A percentile compares a stretch with the other conserved stretches of the same genome.
phyloP scores from a whole-genome alignment of 2,797 vertebrate species.

The Lates japonicus region DNA sequence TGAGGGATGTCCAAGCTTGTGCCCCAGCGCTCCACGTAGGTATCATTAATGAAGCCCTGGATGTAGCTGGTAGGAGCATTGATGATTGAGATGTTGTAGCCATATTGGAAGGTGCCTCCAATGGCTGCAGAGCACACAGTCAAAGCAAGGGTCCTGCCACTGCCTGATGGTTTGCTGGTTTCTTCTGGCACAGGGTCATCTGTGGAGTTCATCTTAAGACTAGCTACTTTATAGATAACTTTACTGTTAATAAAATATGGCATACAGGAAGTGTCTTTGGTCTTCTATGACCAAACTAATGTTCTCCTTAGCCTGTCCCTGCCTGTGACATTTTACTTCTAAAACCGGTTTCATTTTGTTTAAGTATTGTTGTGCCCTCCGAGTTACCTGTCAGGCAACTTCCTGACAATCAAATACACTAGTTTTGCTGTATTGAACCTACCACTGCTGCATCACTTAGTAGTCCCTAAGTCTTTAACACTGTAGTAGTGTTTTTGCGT shows the following conservation, averaged over 20 bases:
- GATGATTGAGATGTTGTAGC: constrained; percentile 94
- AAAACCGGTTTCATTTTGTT: rapidly evolving
- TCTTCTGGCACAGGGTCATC: constrained; percentile 28
- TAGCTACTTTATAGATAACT: too few relatives aligned
- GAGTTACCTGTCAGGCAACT: constrained; percentile 14
- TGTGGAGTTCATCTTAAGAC: constrained; percentile 36
- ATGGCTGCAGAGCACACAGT: constrained; percentile 91
- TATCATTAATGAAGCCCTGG: constrained; percentile 91
- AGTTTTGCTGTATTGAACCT: rapidly evolving
- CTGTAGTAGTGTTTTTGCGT: rapidly evolving
- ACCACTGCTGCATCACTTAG: rapidly evolving
- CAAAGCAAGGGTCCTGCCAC: constrained; percentile 81
- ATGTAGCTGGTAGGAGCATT: constrained; percentile 90
- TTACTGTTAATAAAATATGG: rapidly evolving
- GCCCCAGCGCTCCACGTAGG: constrained; percentile 85
- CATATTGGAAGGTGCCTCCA: constrained; percentile 95
- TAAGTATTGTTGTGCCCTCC: background rate
- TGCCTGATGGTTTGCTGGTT: constrained; percentile 19
- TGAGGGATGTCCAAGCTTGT: constrained; percentile 70
- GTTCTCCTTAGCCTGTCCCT: rapidly evolving
- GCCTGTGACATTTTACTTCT: too few relatives aligned
- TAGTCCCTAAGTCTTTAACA: rapidly evolving
- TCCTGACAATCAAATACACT: rapidly evolving
- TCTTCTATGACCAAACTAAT: rapidly evolving
- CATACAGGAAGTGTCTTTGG: too few relatives aligned